Conservation (phyloP, 1,140 invertebrate genomes). For the Cydia strobilella region DNA sequence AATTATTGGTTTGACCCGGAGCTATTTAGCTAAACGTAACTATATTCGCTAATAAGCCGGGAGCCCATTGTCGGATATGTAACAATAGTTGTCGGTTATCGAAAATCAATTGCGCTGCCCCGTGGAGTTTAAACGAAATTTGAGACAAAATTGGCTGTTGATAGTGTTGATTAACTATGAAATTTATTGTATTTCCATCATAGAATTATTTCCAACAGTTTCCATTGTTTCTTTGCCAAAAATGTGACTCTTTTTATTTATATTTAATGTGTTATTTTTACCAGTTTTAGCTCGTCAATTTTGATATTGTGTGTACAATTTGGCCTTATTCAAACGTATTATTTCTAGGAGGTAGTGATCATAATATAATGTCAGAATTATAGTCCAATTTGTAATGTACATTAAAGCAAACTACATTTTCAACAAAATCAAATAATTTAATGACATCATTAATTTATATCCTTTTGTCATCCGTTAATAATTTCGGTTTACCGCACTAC, state of each 20-base stretch:
- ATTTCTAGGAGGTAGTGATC: too few species aligned
- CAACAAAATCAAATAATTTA: conserved; percentile 19
- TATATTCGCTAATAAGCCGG: conserved; percentile 72
- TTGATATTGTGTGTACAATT: too few species aligned
- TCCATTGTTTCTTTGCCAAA: not conserved
- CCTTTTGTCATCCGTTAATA: conserved; percentile 14
- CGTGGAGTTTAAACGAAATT: conserved; percentile 24
- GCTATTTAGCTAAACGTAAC: conserved; percentile 68
- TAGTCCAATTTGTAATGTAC: too few species aligned
- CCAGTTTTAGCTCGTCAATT: too few species aligned
- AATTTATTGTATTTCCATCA: not conserved
- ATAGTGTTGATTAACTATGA: not conserved
- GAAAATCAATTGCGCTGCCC: conserved; percentile 52
- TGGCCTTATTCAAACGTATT: too few species aligned
- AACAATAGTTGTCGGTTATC: conserved; percentile 43
- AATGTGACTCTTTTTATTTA: too few species aligned
- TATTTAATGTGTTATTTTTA: too few species aligned
- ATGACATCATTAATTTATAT: conserved; percentile 24
- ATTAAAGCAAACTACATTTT: not conserved
- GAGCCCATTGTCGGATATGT: conserved; percentile 35
- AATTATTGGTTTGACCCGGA: conserved; percentile 72
- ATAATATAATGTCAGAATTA: too few species aligned
- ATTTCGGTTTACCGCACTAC: conserved; percentile 24
- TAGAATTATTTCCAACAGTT: not conserved
- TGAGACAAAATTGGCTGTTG: conserved; percentile 10